Evolutionary conservation across 2,113 vertebrate species (phyloP), one percentile per base, ranked within the genome.

Genomic region (Podiceps cristatus): DNA sequence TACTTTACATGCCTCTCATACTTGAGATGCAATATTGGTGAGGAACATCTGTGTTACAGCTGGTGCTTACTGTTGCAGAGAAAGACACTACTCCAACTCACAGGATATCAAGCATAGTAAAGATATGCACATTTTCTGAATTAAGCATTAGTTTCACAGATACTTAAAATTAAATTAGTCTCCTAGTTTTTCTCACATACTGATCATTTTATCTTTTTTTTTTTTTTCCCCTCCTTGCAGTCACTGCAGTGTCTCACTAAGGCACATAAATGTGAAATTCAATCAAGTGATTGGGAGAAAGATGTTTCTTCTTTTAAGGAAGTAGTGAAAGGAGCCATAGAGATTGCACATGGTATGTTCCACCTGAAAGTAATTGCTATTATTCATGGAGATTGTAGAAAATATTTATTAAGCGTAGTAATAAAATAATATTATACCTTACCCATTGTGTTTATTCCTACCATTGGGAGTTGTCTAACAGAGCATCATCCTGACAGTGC

Each of bases 221-320:
- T 29, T 10, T 74, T 96, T 93, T 77, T 93, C 42, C 50, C 19
- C 63, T 79, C 63, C 20, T 95, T 97, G n/a, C 85, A 99, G 99
- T 99, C 98, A 1, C 98, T 99, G 60, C 99, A 99, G 97, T 99
- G 98, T 97, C 98, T 99, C 94, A 98, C 95, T 37, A 99, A 99
- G 96, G 99, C 99, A 28, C 98, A 99, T 96, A 99, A 99, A 94
- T 99, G 99, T 97, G 98, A 99, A 96, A 98, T 98, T 28, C 99
- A 99, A 79, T 98, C 97, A 47, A 97, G 85, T 19, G 98, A 98
- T 24, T 99, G 99, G 99, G 99, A 99, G 86, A 99, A 98, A 89
- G 98, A 99, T 63, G 89, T 98, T 29, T 68, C 71, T 19, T 98
- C 98, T 93, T 99, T 99, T 97, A 99, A 98, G 96, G 98, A 99